Evolutionary conservation across 2,888 invertebrate genomes (phyloP).

Genomic region (Synergus umbraculus): DNA sequence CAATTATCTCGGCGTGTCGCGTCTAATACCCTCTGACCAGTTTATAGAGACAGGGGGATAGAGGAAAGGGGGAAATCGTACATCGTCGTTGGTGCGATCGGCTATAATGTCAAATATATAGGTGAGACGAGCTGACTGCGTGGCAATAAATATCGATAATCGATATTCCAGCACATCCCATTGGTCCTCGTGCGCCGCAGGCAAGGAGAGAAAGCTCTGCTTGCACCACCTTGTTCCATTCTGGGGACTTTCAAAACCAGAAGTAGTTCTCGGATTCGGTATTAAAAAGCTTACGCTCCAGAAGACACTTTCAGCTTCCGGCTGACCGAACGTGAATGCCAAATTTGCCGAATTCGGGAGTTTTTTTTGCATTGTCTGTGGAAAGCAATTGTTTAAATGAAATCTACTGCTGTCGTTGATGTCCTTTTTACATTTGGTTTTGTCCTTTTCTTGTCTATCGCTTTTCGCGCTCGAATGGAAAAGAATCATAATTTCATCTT

Average conservation of each 20-base stretch:
- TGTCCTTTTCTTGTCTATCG: neutral
- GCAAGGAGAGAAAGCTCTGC: slow-evolving; percentile 52
- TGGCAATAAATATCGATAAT: slow-evolving; percentile 73
- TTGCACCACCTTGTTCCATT: slow-evolving; percentile 50
- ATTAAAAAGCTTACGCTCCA: slow-evolving; percentile 65
- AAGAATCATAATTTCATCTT: neutral
- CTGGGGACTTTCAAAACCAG: slow-evolving; percentile 65
- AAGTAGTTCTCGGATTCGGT: slow-evolving; percentile 67
- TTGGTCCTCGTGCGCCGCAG: slow-evolving; percentile 61
- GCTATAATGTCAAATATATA: slow-evolving; percentile 59
- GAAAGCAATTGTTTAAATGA: neutral
- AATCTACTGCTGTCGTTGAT: neutral
- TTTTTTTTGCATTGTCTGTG: slow-evolving; percentile 1
- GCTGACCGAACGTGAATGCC: slow-evolving; percentile 62
- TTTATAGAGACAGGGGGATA: neutral
- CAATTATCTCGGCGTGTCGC: slow-evolving; percentile 38
- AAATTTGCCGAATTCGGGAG: slow-evolving; percentile 56
- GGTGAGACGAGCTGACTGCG: slow-evolving; percentile 64
- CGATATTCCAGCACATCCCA: slow-evolving; percentile 66
- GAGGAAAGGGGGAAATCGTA: slow-evolving; percentile 51
- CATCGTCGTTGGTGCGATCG: slow-evolving; percentile 55
- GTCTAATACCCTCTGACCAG: slow-evolving; percentile 39
- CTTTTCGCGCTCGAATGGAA: neutral
- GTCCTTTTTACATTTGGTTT: neutral
- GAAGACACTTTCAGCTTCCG: slow-evolving; percentile 62